Percentiles rank a stretch among this genome's conserved stretches.
Evolutionary conservation across 2,888 invertebrate genomes (phyloP).

Genomic region (Imbricaverruca yamaguchii): DNA sequence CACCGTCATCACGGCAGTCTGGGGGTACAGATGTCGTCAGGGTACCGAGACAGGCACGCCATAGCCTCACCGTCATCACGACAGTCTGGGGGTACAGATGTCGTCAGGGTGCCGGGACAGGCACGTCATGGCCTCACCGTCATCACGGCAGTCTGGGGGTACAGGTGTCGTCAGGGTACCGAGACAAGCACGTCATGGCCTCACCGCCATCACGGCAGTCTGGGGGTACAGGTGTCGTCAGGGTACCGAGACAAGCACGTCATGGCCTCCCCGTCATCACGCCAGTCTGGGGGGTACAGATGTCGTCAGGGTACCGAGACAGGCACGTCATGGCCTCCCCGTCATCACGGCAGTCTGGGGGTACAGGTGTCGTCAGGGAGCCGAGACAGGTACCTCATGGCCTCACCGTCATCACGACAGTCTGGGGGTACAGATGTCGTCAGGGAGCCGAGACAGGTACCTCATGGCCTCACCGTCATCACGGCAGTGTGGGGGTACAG

Average conservation of each 20-base stretch:
- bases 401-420: slow-evolving; percentile 91
- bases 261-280: slow-evolving; percentile 96
- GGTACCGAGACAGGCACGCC: slow-evolving; percentile 75
- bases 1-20: slow-evolving; percentile 85
- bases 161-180: slow-evolving; percentile 56
- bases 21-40: not conserved
- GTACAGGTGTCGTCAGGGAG: too few species aligned
- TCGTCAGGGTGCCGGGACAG: slow-evolving; percentile 73
- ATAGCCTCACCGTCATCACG: slow-evolving; percentile 95
- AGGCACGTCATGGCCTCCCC: slow-evolving; percentile 93
- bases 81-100: slow-evolving; percentile 48
- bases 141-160: slow-evolving; percentile 63
- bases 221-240: not conserved
- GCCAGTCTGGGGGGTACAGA: slow-evolving; percentile 49
- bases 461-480: slow-evolving; percentile 98
- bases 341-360: slow-evolving; percentile 69
- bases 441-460: slow-evolving; percentile 65
- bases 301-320: slow-evolving; percentile 68
- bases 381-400: slow-evolving; percentile 79
- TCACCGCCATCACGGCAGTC: slow-evolving; percentile 89
- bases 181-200: slow-evolving; percentile 82
- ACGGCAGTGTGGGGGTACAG: slow-evolving; percentile 50
- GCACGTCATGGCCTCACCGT: slow-evolving; percentile 93
- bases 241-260: slow-evolving; percentile 73
- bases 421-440: slow-evolving; percentile 39